Conservation (phyloP, 2,888 invertebrate species). For the Lasioglossum malachurum region DNA sequence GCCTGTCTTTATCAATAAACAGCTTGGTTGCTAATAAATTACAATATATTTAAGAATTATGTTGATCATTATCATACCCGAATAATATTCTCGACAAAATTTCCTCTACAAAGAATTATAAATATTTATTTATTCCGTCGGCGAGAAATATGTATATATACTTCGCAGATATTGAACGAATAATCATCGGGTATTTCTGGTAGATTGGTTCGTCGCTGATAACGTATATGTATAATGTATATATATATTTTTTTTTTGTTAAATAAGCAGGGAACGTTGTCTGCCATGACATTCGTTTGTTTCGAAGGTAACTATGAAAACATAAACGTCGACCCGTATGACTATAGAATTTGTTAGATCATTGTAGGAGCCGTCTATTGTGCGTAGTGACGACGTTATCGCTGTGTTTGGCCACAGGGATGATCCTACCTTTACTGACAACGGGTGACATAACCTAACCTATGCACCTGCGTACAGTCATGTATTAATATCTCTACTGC, state of each 20-base stretch:
- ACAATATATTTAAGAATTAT: conserved; percentile 34
- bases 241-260: background rate
- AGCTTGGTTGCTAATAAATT: conserved; percentile 51
- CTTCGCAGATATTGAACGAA: background rate
- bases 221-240: background rate
- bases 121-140: background rate
- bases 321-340: conserved; percentile 22
- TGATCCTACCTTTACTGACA: conserved; percentile 41
- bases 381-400: conserved; percentile 28
- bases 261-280: background rate
- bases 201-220: background rate
- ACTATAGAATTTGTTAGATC: conserved; percentile 32
- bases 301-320: background rate
- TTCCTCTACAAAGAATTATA: background rate
- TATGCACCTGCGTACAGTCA: conserved; percentile 48
- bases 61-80: background rate
- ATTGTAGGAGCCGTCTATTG: conserved; percentile 31
- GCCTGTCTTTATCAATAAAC: conserved; percentile 33
- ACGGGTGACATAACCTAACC: conserved; percentile 62
- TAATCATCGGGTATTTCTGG: background rate
- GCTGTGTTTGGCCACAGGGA: conserved; percentile 15
- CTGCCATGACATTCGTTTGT: background rate
- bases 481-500: conserved; percentile 55
- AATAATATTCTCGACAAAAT: background rate
- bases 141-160: background rate